Conservation (phyloP, 2,113 vertebrate species). For the Takifugu bimaculatus region DNA sequence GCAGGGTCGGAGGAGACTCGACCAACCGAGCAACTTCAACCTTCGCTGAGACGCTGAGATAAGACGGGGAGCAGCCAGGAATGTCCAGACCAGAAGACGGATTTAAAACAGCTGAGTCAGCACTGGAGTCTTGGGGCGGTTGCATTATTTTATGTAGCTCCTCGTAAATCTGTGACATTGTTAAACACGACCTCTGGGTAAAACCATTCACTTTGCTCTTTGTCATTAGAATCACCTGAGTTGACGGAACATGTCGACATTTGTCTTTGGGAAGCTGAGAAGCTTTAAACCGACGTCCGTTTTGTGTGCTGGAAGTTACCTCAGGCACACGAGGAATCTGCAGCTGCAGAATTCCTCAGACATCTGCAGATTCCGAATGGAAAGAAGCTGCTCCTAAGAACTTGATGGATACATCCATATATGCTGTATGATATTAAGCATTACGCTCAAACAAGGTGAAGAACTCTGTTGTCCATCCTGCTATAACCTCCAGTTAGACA, state of each 20-base stretch:
- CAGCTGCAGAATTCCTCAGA: neutral
- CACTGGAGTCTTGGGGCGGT: conserved; percentile 7
- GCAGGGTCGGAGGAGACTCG: conserved; percentile 36
- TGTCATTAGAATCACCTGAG: neutral
- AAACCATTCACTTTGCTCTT: neutral
- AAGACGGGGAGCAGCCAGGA: conserved; percentile 45
- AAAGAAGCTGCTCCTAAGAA: neutral
- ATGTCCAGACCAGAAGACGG: conserved; percentile 17
- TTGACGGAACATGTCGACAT: neutral
- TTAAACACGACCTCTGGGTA: neutral
- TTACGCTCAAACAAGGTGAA: no score
- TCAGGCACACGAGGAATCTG: neutral
- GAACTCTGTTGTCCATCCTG: no score
- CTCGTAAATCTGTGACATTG: conserved; percentile 18
- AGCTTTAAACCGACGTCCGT: no score
- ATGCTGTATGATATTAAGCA: no score
- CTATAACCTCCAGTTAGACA: no score
- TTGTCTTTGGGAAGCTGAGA: neutral
- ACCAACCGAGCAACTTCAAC: conserved; percentile 20
- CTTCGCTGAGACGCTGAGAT: conserved; percentile 33
- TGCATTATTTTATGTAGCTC: neutral
- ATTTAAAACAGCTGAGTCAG: conserved; percentile 10
- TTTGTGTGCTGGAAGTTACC: no score
- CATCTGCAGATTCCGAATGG: neutral
- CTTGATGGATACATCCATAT: no score